Base-by-base conservation (phyloP, 2,797 vertebrate genomes). In the Phaenicophaeus curvirostris region DNA sequence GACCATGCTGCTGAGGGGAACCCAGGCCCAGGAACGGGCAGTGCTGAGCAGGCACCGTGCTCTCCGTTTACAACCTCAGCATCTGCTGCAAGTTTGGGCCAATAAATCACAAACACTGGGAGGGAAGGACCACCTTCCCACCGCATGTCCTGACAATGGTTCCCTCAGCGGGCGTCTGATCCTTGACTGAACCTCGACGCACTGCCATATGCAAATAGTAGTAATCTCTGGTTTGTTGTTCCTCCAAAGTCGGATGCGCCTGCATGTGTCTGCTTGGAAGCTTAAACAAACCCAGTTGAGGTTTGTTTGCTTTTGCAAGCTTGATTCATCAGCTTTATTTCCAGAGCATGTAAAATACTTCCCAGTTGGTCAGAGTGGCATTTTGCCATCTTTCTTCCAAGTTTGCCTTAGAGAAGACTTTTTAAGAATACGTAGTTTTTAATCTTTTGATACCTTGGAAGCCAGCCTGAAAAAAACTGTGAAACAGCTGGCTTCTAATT, bases 201-300 rank as follows among this genome's bases (percentile, higher is more conserved):
- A 46, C 37, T 90, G 67, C 95, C 95, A 86, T 96, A 96, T 96
- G 96, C 74, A 94, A 73, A 90, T 59, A 87, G 57, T 81, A 65
- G 74, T 97, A 95, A 96, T 96, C 94, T 90, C 85, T 92, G 92
- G 66, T 96, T 94, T 96, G 90, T 93, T 96, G 62, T 91, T 92
- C 71, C 91, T 95, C 94, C 92, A 97, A 93, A 85, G 87, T 82
- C 73, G 0, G 79, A 86, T 87, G 71, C 2, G 50, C 63, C 91
- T 93, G 82, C 80, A 33, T 94, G 91, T 87, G 85, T 84, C 82
- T 93, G 44, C 77, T 88, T 88, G 69, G 79, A 95, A 92, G 94
- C 89, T 91, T 78, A 88, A 92, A 76, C 85, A 92, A 94, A 62
- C 59, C 77, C 87, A 51, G 18, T 59, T 80, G 89, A 96, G 91